Conservation (phyloP, 2,888 invertebrate genomes). For the Thyatira batis region DNA sequence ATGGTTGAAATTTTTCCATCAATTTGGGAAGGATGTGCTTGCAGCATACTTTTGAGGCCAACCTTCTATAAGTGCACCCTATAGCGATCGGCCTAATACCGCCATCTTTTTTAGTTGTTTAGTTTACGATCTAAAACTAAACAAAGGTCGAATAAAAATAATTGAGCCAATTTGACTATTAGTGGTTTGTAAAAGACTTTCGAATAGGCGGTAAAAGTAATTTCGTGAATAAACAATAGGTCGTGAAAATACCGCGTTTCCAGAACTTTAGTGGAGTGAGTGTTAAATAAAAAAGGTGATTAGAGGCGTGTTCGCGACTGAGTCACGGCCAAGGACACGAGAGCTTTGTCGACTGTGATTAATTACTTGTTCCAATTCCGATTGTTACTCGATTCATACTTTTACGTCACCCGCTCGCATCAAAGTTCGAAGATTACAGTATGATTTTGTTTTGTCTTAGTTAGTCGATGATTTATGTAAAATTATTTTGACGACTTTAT, state of each 20-base stretch:
- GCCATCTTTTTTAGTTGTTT: too few relatives aligned
- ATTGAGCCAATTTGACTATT: background rate
- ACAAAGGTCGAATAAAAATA: background rate
- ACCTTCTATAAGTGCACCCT: too few relatives aligned
- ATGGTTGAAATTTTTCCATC: too few relatives aligned
- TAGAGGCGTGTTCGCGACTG: conserved; percentile 37
- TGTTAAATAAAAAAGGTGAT: conserved; percentile 40
- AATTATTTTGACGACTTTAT: too few relatives aligned
- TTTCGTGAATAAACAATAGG: background rate
- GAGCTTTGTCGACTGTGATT: conserved; percentile 38
- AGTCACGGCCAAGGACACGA: conserved; percentile 56
- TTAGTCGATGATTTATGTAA: background rate
- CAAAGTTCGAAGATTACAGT: background rate
- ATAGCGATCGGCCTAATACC: too few relatives aligned
- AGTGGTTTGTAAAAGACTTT: background rate
- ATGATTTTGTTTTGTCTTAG: background rate
- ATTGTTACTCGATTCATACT: conserved; percentile 30
- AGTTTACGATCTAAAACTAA: too few relatives aligned
- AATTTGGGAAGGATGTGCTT: too few relatives aligned
- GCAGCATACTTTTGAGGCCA: too few relatives aligned
- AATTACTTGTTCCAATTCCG: conserved; percentile 33
- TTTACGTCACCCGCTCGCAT: background rate
- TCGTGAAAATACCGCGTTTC: conserved; percentile 7
- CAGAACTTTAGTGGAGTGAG: conserved; percentile 19
- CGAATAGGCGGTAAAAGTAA: background rate